Conservation (phyloP, 2,888 invertebrate species). For the Cosmorhoe ocellata region DNA sequence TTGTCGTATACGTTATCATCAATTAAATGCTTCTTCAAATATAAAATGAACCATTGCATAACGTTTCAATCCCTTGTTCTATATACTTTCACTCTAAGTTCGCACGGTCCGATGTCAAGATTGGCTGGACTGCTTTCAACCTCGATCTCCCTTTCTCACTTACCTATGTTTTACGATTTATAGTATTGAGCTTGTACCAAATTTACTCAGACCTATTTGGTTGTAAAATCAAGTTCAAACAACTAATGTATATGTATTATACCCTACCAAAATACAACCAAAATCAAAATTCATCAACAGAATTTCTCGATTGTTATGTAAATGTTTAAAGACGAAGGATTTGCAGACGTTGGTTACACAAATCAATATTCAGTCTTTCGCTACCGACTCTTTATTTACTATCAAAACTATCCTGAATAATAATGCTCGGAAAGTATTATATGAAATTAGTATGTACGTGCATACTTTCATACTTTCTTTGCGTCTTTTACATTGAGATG, state of each 20-base stretch:
- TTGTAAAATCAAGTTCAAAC: constrained; percentile 24
- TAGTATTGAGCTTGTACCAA: no score
- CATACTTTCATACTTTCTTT: no score
- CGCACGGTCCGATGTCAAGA: constrained; percentile 53
- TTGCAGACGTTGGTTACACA: constrained; percentile 2
- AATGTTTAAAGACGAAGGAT: constrained; percentile 2
- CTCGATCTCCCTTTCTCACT: constrained; percentile 35
- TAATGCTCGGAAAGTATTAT: no score
- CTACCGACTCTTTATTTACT: no score
- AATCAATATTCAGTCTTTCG: no score
- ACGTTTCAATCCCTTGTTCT: constrained; percentile 45
- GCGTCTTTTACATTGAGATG: no score
- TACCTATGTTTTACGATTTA: no score
- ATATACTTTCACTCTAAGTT: constrained; percentile 65
- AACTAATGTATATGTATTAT: constrained; percentile 14
- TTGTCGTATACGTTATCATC: background rate
- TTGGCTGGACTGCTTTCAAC: constrained; percentile 59
- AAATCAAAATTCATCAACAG: constrained; percentile 20
- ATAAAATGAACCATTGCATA: constrained; percentile 29
- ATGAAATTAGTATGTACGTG: no score
- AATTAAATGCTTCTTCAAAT: no score
- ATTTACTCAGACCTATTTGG: no score
- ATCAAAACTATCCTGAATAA: no score
- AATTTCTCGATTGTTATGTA: constrained; percentile 25
- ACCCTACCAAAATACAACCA: no score